Conservation (phyloP, 2,113 vertebrate genomes). For the Lutjanus erythropterus region DNA sequence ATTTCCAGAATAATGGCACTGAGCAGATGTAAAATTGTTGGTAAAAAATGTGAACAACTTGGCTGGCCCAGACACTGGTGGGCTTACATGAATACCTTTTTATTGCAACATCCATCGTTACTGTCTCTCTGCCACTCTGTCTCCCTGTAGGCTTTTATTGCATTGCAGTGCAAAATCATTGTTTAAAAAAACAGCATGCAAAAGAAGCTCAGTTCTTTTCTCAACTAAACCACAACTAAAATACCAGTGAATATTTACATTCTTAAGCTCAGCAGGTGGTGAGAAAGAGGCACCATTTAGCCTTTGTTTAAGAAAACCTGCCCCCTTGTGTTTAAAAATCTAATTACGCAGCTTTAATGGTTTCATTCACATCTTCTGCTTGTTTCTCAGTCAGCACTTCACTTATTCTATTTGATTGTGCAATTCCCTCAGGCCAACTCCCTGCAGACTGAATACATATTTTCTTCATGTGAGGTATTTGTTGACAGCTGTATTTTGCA, state of each 20-base stretch:
- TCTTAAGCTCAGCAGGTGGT: not conserved
- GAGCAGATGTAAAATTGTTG: not conserved
- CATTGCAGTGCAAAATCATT: too few species aligned
- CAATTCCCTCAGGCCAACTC: slow-evolving; percentile 63
- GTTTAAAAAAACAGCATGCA: too few species aligned
- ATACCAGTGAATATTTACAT: not conserved
- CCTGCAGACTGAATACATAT: slow-evolving; percentile 55
- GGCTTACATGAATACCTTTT: too few species aligned
- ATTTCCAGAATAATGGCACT: not conserved
- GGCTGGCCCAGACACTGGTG: not conserved
- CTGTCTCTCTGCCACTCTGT: too few species aligned
- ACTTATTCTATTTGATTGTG: slow-evolving; percentile 57
- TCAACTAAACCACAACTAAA: not conserved
- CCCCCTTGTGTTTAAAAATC: slow-evolving; percentile 12
- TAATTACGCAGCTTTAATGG: slow-evolving; percentile 25
- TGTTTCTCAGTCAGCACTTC: slow-evolving; percentile 45
- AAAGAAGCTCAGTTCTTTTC: not conserved
- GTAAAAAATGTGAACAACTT: not conserved
- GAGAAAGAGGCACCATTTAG: not conserved
- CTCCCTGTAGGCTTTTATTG: too few species aligned
- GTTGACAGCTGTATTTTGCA: slow-evolving; percentile 74
- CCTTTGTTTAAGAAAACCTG: too few species aligned
- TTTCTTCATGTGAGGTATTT: slow-evolving; percentile 73
- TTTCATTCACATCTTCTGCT: slow-evolving; percentile 32
- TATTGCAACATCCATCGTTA: too few species aligned